Evolutionary conservation across 2,888 invertebrate species (phyloP), one percentile per base, ranked within the genome.

Genomic region (Hybos culiciformis): DNA sequence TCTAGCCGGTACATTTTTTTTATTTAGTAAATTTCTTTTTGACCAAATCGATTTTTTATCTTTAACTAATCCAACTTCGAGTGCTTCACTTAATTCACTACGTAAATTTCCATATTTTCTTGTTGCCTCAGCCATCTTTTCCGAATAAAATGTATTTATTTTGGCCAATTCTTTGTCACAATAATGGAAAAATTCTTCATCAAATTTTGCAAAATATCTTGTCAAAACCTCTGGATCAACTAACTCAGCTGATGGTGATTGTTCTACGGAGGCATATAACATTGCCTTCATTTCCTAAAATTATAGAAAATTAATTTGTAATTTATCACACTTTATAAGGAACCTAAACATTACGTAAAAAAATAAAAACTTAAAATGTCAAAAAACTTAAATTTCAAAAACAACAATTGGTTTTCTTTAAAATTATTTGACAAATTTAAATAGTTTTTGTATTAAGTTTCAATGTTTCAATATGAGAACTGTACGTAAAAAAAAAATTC

Each of bases 61-160:
- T 37, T 58, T 59, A 0, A 62, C 56, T 23, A 59, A 63, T 0
- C 69, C 68, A 53, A 62, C 66, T 47, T 68, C 63, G 37, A 65
- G 42, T 1, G 69, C 63, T 51, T 69, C 70, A 5, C 77, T 74
- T 18, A 87, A 62, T 55, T 87, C 86, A 45, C 77, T 78, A 49
- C 78, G 74, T 20, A 88, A 65, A 43, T 74, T 80, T 9, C 80
- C 80, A 66, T 77, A 83, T 60, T 85, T 86, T 44, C 86, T 71
- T 8, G 80, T 83, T 0, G 88, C 88, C 66, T 91, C 90, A 0
- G 90, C 88, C 56, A 91, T 69, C 66, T 91, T 91, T 66, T 91
- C 87, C 71, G 83, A 78, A 59, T 83, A 91, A 63, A 90, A 91
- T 11, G 85, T 83, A 63, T 90, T 88, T 56, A 90, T 88, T 67